Percentiles rank a stretch among this genome's conserved stretches.
phyloP scores from a whole-genome alignment of 2,888 invertebrate genomes.

The Dioctria rufipes region DNA sequence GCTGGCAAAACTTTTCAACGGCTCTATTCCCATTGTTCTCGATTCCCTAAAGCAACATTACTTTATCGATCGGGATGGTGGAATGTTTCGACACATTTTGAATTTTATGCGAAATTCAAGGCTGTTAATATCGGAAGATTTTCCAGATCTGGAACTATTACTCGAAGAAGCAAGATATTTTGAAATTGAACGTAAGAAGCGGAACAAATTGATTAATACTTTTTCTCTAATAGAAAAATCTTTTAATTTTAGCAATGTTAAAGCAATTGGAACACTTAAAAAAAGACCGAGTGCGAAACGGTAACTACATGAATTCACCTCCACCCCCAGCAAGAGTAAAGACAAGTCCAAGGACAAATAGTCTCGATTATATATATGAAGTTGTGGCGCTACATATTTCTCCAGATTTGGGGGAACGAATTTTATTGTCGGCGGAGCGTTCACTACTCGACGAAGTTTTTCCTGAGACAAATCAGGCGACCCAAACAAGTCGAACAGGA shows the following conservation, averaged over 20 bases:
- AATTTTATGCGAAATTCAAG: conserved; percentile 96
- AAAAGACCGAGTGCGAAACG: conserved; percentile 78
- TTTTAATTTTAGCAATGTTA: conserved; percentile 77
- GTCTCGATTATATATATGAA: conserved; percentile 76
- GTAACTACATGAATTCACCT: conserved; percentile 71
- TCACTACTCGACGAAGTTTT: conserved; percentile 83
- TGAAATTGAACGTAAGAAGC: conserved; percentile 83
- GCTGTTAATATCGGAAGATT: conserved; percentile 89
- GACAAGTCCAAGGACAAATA: conserved; percentile 65
- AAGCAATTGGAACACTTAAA: conserved; percentile 82
- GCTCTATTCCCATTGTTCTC: conserved; percentile 94
- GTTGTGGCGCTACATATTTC: conserved; percentile 86
- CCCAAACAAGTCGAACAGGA: conserved; percentile 84
- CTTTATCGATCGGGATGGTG: conserved; percentile 98
- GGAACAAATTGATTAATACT: neutral
- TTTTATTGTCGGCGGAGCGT: conserved; percentile 87
- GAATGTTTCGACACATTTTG: conserved; percentile 97
- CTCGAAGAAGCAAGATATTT: conserved; percentile 93
- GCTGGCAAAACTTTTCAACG: conserved; percentile 94
- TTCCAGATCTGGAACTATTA: conserved; percentile 88
- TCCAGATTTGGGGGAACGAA: conserved; percentile 85
- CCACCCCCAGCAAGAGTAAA: conserved; percentile 69
- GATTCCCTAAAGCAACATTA: conserved; percentile 98
- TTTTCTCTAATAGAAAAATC: neutral
- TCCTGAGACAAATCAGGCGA: conserved; percentile 80